A percentile compares a stretch with the other conserved stretches of the same genome.
phyloP scores from a whole-genome alignment of 1,140 invertebrate species.

The Drosophila tani region DNA sequence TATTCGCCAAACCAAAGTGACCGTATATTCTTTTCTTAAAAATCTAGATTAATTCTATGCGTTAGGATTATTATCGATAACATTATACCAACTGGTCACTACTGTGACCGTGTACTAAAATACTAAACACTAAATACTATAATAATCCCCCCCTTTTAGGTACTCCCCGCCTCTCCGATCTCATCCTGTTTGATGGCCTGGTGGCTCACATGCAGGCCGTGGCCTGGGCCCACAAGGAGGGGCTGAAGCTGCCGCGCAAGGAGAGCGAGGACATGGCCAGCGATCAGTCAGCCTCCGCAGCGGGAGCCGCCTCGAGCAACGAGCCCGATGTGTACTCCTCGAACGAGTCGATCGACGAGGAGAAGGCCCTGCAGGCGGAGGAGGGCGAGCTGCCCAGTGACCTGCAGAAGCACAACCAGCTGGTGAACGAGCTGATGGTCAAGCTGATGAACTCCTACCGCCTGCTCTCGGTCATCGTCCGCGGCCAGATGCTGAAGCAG shows the following conservation, averaged over 20 bases:
- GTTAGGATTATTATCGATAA: too few species aligned
- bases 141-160: conserved; percentile 29
- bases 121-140: too few species aligned
- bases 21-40: too few species aligned
- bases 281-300: conserved; percentile 20
- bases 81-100: too few species aligned
- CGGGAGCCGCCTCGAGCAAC: conserved; percentile 16
- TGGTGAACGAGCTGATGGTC: conserved; percentile 66
- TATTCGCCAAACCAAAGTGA: too few species aligned
- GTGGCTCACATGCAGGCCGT: conserved; percentile 82
- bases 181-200: conserved; percentile 76
- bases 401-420: conserved; percentile 56
- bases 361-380: conserved; percentile 52
- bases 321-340: conserved; percentile 68
- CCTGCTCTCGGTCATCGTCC: conserved; percentile 64
- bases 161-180: conserved; percentile 73
- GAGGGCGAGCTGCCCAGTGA: conserved; percentile 36
- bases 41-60: too few species aligned
- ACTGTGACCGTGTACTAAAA: too few species aligned
- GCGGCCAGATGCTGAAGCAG: conserved; percentile 70
- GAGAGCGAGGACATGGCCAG: conserved; percentile 50
- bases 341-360: conserved; percentile 70
- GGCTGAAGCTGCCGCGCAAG: conserved; percentile 59
- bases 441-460: conserved; percentile 71
- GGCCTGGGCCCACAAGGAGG: conserved; percentile 78